Evolutionary conservation across 2,888 invertebrate species (phyloP).

Genomic region (Epinotia bilunana): DNA sequence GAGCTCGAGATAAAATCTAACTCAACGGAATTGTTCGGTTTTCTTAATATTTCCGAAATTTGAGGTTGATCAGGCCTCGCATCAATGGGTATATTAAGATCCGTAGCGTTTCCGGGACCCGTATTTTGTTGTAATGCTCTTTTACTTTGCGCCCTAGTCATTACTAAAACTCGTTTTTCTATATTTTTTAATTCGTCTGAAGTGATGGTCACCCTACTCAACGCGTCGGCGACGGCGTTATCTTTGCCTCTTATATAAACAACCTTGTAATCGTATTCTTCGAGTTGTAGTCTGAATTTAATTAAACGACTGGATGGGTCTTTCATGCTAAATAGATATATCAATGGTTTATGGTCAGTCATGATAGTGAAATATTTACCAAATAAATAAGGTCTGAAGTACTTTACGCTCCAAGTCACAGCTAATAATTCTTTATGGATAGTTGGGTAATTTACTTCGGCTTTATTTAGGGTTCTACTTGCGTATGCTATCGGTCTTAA

Average conservation of each 20-base stretch:
- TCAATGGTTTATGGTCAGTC: too few relatives aligned
- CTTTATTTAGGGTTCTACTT: slow-evolving; percentile 17
- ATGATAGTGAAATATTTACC: not conserved
- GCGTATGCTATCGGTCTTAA: slow-evolving; percentile 29
- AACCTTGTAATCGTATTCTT: slow-evolving; percentile 17
- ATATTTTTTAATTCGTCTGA: slow-evolving; percentile 13
- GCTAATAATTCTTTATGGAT: not conserved
- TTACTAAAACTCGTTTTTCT: not conserved
- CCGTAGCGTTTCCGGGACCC: not conserved
- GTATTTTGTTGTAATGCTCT: slow-evolving; percentile 3
- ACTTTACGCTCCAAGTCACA: not conserved
- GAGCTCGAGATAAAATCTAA: not conserved
- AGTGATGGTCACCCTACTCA: slow-evolving; percentile 21
- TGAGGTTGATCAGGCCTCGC: slow-evolving; percentile 7
- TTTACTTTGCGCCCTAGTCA: slow-evolving; percentile 2
- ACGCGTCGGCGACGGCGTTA: slow-evolving; percentile 6
- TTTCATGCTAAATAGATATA: too few relatives aligned
- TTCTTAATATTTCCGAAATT: slow-evolving; percentile 13
- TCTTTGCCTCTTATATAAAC: slow-evolving; percentile 1
- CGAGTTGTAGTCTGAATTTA: slow-evolving; percentile 3
- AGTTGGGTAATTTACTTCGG: not conserved
- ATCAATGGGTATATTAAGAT: slow-evolving; percentile 12
- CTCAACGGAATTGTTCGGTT: slow-evolving; percentile 7
- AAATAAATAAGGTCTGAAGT: slow-evolving; percentile 7
- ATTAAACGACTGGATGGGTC: too few relatives aligned